Percentiles rank a stretch among this genome's conserved stretches.
phyloP scores from a whole-genome alignment of 2,888 invertebrate species.

The Acanthococcus lagerstroemiae region DNA sequence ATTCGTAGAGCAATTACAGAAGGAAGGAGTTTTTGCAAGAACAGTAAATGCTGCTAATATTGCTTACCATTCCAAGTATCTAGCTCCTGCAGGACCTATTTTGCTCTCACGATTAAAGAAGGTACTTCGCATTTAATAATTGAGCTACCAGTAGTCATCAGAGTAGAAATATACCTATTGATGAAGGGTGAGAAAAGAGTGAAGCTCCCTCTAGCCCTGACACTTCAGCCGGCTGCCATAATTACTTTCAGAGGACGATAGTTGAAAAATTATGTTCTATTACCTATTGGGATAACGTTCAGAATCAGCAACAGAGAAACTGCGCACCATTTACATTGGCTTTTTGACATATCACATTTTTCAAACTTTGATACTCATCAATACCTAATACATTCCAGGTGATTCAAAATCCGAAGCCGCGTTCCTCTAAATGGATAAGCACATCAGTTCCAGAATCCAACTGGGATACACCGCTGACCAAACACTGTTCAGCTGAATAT shows the following conservation, averaged over 20 bases:
- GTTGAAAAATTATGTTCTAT: too few species aligned
- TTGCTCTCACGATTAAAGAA: conserved; percentile 53
- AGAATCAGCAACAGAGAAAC: too few species aligned
- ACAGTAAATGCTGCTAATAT: conserved; percentile 78
- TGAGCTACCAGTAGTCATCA: too few species aligned
- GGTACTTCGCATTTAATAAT: conserved; percentile 41
- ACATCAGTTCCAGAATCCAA: conserved; percentile 52
- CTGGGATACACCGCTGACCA: conserved; percentile 50
- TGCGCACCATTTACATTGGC: too few species aligned
- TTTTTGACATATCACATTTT: not conserved
- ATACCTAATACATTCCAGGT: too few species aligned
- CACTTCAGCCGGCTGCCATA: too few species aligned
- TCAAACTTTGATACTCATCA: too few species aligned
- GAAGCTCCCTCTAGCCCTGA: too few species aligned
- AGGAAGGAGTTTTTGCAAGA: conserved; percentile 66
- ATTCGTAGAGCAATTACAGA: conserved; percentile 54
- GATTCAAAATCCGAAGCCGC: conserved; percentile 44
- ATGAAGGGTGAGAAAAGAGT: too few species aligned
- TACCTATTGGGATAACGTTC: too few species aligned
- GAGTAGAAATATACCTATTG: too few species aligned
- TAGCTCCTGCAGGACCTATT: conserved; percentile 58
- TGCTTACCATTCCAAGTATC: conserved; percentile 80
- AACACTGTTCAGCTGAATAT: conserved; percentile 54
- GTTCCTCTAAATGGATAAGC: conserved; percentile 55
- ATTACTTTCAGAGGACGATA: too few species aligned